Evolutionary conservation across 2,888 invertebrate genomes (phyloP), one percentile per base, ranked within the genome.

Genomic region (Drosophila parthenogenetica): DNA sequence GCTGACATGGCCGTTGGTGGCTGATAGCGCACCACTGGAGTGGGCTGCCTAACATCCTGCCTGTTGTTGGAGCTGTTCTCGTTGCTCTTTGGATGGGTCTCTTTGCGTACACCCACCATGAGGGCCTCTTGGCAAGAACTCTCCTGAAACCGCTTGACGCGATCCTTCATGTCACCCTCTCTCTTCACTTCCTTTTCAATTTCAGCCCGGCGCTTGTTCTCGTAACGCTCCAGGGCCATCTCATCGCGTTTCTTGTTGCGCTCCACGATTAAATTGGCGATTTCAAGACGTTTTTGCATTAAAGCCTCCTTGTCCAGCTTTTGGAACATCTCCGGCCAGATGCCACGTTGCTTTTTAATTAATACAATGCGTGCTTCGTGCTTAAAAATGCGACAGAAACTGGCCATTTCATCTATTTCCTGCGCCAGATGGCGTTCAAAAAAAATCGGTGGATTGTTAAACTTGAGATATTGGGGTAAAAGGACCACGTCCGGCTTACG

Each of bases 361-460:
- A 92, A 73, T 0, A 91, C 83, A 25, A 92, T 89, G 22, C 91
- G 90, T 8, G 91, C 92, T 64, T 92, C 92, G 39, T 78, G 91
- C 65, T 92, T 92, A 37, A 90, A 90, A 39, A 92, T 87, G 39
- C 90, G 89, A 64, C 92, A 92, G 25, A 87, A 91, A 61, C 92
- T 91, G 58, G 90, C 82, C 58, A 84, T 77, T 40, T 92, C 92
- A 48, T 92, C 91, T 17, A 92, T 90, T 67, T 92, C 92, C 16
- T 91, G 84, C 5, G 80, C 77, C 11, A 92, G 64, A 78, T 92
- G 92, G 0, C 91, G 90, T 63, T 92, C 92, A 60, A 92, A 92
- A 59, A 92, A 92, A 67, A 91, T 91, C 3, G 92, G 92, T 10
- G 92, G 92, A 87, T 90, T 91, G 62, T 92, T 92, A 45, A 92